Percentiles rank a stretch among this genome's conserved stretches.
Evolutionary conservation across 2,888 invertebrate genomes (phyloP).

Genomic region (Liodrosophila aerea): DNA sequence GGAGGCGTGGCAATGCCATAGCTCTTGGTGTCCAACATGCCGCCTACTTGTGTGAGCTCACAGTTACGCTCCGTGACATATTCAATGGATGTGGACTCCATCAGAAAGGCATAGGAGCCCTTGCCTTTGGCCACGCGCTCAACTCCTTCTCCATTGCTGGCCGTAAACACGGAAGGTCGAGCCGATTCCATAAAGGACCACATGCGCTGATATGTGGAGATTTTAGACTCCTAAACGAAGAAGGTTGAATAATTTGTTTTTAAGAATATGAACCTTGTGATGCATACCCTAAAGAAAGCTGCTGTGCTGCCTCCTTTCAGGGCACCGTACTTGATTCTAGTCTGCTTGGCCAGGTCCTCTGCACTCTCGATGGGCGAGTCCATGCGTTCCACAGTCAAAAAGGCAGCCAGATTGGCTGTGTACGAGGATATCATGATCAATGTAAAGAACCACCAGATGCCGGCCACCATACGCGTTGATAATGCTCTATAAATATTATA

Average conservation of each 20-base stretch:
- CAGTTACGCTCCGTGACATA: slow-evolving; percentile 95
- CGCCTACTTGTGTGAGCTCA: slow-evolving; percentile 94
- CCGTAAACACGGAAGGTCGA: slow-evolving; percentile 92
- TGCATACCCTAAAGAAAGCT: slow-evolving; percentile 93
- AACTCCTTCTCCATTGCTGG: slow-evolving; percentile 94
- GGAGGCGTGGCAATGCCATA: slow-evolving; percentile 97
- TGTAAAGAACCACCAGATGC: slow-evolving; percentile 98
- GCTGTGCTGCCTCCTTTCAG: slow-evolving; percentile 96
- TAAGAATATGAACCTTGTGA: background rate
- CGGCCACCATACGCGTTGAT: slow-evolving; percentile 83
- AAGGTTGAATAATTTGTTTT: too few species aligned
- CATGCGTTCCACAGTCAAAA: slow-evolving; percentile 95
- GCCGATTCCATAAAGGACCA: slow-evolving; percentile 97
- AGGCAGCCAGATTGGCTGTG: slow-evolving; percentile 97
- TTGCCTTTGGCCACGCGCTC: slow-evolving; percentile 92
- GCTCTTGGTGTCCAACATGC: slow-evolving; percentile 95
- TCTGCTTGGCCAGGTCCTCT: slow-evolving; percentile 97
- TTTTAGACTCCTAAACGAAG: slow-evolving; percentile 91
- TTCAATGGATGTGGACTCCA: slow-evolving; percentile 98
- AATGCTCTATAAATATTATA: slow-evolving; percentile 73
- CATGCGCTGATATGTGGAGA: slow-evolving; percentile 96
- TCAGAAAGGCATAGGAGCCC: slow-evolving; percentile 95
- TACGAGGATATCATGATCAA: slow-evolving; percentile 98
- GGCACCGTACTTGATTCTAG: slow-evolving; percentile 98
- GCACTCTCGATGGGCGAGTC: slow-evolving; percentile 97